Evolutionary conservation across 2,888 invertebrate species (phyloP).

Genomic region (Amphipoea oculea): DNA sequence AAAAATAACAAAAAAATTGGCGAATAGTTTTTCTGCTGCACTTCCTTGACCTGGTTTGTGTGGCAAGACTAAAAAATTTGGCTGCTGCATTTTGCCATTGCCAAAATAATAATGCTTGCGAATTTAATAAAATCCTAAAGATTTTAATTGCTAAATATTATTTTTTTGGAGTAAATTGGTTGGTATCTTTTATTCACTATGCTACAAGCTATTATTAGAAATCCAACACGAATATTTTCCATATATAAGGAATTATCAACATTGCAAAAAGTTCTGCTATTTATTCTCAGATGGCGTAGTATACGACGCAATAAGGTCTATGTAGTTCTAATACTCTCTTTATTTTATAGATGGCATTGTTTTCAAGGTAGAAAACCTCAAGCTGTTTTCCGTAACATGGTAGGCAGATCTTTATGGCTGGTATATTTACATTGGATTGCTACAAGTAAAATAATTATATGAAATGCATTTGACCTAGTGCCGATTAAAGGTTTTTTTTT

Average conservation of each 20-base stretch:
- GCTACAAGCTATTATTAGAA: accelerated
- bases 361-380: not conserved
- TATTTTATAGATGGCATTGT: conserved; percentile 38
- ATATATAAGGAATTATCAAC: not conserved
- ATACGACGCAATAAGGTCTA: not conserved
- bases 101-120: conserved; percentile 31
- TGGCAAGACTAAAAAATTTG: conserved; percentile 74
- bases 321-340: not conserved
- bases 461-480: not conserved
- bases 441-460: not conserved
- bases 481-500: too few species aligned
- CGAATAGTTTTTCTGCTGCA: conserved; percentile 79
- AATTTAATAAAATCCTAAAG: not conserved
- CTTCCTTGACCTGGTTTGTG: conserved; percentile 85
- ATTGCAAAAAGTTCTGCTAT: conserved; percentile 4
- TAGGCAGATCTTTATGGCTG: not conserved
- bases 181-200: not conserved
- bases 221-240: not conserved
- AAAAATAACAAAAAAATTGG: conserved; percentile 83
- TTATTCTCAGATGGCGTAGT: conserved; percentile 42
- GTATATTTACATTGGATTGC: not conserved
- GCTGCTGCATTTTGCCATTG: conserved; percentile 53
- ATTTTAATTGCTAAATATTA: not conserved
- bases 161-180: not conserved
- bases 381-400: accelerated